Evolutionary conservation across 2,797 vertebrate genomes (phyloP).

Genomic region (Sebastes iracundus): DNA sequence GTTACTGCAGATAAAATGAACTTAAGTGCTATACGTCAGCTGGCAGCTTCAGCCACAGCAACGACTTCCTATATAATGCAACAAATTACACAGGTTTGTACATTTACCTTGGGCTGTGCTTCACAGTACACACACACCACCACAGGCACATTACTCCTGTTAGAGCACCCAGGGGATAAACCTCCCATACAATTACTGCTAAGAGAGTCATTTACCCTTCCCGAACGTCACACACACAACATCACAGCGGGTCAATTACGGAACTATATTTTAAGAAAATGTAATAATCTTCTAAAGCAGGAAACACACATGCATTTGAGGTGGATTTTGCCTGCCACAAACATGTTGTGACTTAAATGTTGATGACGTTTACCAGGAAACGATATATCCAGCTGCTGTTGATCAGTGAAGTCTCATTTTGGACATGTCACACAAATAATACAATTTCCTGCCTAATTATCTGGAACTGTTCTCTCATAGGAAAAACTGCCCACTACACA

Average conservation of each 20-base stretch:
- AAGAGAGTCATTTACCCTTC: slow-evolving; percentile 14
- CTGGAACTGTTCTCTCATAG: not conserved
- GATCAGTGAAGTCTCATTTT: slow-evolving; percentile 4
- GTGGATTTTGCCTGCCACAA: not conserved
- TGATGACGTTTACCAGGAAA: not conserved
- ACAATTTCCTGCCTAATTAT: slow-evolving; percentile 11
- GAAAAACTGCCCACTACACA: not conserved
- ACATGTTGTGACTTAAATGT: not conserved
- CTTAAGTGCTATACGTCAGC: not conserved
- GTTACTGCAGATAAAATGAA: not conserved
- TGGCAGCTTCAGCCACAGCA: not conserved
- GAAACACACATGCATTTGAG: not conserved
- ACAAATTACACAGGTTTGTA: not conserved
- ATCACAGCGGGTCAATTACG: not conserved
- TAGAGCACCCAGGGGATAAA: slow-evolving; percentile 14
- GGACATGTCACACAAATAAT: not conserved
- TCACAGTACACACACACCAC: not conserved
- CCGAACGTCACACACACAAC: not conserved
- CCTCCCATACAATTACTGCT: slow-evolving; percentile 17
- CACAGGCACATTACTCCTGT: not conserved
- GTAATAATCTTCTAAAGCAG: not conserved
- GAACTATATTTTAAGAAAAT: not conserved
- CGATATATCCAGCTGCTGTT: slow-evolving; percentile 1
- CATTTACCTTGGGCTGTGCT: not conserved
- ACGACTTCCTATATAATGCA: slow-evolving; percentile 14